Conservation (phyloP, 2,113 vertebrate species). For the Nymphicus hollandicus region DNA sequence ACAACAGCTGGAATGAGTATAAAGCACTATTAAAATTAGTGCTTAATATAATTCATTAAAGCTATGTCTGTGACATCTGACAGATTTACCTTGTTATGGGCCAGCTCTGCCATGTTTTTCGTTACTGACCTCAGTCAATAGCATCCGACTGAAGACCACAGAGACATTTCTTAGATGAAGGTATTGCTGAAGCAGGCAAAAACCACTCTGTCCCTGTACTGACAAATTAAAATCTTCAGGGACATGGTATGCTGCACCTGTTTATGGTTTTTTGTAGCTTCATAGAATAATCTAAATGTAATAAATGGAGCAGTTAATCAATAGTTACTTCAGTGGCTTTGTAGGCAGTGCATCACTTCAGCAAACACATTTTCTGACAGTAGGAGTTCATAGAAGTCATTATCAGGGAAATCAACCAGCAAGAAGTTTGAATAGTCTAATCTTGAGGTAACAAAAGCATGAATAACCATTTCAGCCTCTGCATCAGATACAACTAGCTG, state of each 20-base stretch:
- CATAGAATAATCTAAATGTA: not conserved
- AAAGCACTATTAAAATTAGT: not conserved
- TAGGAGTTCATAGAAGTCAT: conserved; percentile 4
- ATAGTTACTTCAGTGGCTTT: not conserved
- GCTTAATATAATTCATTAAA: not conserved
- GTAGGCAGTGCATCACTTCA: not conserved
- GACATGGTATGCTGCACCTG: not conserved
- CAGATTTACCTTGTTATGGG: not conserved
- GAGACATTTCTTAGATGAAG: not conserved
- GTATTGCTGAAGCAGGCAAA: not conserved
- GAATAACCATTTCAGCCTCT: conserved; percentile 50
- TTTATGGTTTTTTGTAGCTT: not conserved
- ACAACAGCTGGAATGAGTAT: not conserved
- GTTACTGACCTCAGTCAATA: not conserved
- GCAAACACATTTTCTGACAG: not conserved
- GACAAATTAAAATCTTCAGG: not conserved
- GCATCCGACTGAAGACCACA: not conserved
- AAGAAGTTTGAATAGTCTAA: conserved; percentile 16
- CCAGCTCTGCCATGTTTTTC: not conserved
- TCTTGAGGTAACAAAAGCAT: conserved; percentile 46
- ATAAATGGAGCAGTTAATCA: conserved; percentile 8
- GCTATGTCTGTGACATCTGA: not conserved
- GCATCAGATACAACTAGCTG: conserved; percentile 56
- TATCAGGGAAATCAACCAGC: conserved; percentile 10
- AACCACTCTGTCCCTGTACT: not conserved